Evolutionary conservation across 2,113 vertebrate species (phyloP), one percentile per base, ranked within the genome.

Genomic region (Tachysurus vachellii): DNA sequence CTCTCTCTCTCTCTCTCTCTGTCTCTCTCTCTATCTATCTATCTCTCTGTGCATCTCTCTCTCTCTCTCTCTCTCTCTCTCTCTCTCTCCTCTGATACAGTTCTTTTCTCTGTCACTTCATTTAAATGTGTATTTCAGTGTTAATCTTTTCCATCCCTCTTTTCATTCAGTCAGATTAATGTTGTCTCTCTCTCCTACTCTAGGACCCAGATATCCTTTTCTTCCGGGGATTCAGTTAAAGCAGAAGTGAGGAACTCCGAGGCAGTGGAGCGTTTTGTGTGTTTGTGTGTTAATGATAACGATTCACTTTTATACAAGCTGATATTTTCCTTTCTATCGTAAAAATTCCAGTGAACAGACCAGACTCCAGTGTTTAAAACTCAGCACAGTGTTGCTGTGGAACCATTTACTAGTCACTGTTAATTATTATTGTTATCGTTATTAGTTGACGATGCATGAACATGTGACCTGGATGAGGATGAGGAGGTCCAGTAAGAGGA

Each of bases 171-270:
- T 62, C 36, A 62, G 44, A 47, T 77, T 50, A 80, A 11, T 62
- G 59, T 23, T 80, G 4, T 57, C 42, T 16, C 70, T 81, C 6
- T 87, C 85, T 61, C 53, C 57, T 23, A 56, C 64, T 80, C 66
- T 93, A 96, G 95, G 95, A 94, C 89, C 91, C 93, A 42, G 91
- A 92, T 89, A 93, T 96, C 92, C 88, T 95, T 92, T 92, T 95
- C 91, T 94, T 96, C 92, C 93, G 95, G 80, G 95, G 95, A 91
- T 96, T 95, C 95, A 94, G 91, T 94, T 96, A 94, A 92, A 94
- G 3, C 23, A 70, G 36, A 42, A 44, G 2, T 50, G 28, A 47
- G 42, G 82, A 87, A 47, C 26, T 61, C 68, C 1, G 5, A 54
- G 17, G 4, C n/a, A 31, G 26, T 31, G 54, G 47, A 86, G 11